These are phyloP conservation scores for Pomacea canaliculata DNA, from an alignment of 2,888 invertebrate species.

Conservation along the genomic window DNA sequence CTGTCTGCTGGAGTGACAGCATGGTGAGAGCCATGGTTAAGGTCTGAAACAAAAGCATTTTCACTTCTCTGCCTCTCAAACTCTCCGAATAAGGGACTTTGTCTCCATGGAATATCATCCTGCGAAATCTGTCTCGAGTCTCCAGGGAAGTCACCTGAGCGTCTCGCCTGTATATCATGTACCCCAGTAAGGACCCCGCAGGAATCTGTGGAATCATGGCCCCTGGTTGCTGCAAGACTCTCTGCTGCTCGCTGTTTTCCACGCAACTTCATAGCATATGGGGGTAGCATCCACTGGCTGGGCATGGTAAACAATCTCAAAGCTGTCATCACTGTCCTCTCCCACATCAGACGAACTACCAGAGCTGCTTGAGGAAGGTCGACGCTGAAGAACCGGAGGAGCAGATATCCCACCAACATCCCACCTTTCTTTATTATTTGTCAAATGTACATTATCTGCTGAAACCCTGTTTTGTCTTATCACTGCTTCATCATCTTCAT, in stretches of 20 bases:
- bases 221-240: neutral
- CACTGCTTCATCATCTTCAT: too few relatives aligned
- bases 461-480: too few relatives aligned
- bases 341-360: slow-evolving; percentile 8
- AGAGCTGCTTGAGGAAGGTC: slow-evolving; percentile 15
- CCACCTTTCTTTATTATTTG: too few relatives aligned
- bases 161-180: neutral
- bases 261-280: slow-evolving; percentile 19
- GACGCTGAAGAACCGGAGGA: neutral
- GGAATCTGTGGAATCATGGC: neutral
- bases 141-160: neutral
- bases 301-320: slow-evolving; percentile 23
- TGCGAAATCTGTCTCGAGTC: slow-evolving; percentile 6
- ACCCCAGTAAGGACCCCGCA: neutral
- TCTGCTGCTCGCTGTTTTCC: slow-evolving; percentile 8
- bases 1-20: neutral
- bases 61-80: neutral
- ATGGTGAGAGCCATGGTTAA: slow-evolving; percentile 9
- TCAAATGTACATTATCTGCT: too few relatives aligned
- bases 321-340: slow-evolving; percentile 18
- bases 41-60: neutral
- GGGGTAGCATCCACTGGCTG: slow-evolving; percentile 8
- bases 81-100: slow-evolving; percentile 16
- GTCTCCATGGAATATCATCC: slow-evolving; percentile 20
- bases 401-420: neutral